Evolutionary conservation across 1,140 invertebrate species (phyloP), one percentile per base, ranked within the genome.

Genomic region (Anastrepha obliqua): DNA sequence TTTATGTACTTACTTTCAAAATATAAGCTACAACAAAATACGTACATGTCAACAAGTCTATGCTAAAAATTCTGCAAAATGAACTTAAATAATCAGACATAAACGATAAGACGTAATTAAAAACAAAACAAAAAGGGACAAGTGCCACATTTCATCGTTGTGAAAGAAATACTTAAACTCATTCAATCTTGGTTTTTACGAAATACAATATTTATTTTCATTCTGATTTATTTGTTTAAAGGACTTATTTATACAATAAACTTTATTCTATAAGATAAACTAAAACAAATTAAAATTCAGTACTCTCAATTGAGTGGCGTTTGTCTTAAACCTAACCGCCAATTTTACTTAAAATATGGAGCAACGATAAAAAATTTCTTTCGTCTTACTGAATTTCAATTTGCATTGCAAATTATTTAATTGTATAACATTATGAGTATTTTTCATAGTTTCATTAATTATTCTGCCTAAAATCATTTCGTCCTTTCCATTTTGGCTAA

Each of bases 381-480:
- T 13, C 6, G 3, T 17, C 74, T 6, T 11, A 81, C 74, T 81
- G 74, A 51, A 81, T 20, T 81, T 55, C 17, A 81, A 55, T 81
- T 81, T 81, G 74, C 20, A 9, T 81, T 47, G n/a, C n/a, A 55
- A 20, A 44, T 44, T 44, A 74, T 74, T 74, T 44, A 44, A 81
- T 58, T 81, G 44, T 81, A 81, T 81, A 74, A 74, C 42, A 81
- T 81, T 55, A 81, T 81, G 74, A 81, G 74, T 81, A 81, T 81
- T 81, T 74, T 81, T 81, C 74, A 81, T 42, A 81, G 44, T 81
- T 81, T 55, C 47, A 55, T 58, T 51, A 47, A 58, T 81, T 74
- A 62, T 81, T 81, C 74, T 81, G 47, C 44, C 47, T 81, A 81
- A 81, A 74, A 55, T n/a, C 74, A 29, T 29, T 29, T 81, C 51